These are phyloP conservation scores for Tigriopus japonicus DNA, from an alignment of 1,140 invertebrate species.

Conservation along the genomic window DNA sequence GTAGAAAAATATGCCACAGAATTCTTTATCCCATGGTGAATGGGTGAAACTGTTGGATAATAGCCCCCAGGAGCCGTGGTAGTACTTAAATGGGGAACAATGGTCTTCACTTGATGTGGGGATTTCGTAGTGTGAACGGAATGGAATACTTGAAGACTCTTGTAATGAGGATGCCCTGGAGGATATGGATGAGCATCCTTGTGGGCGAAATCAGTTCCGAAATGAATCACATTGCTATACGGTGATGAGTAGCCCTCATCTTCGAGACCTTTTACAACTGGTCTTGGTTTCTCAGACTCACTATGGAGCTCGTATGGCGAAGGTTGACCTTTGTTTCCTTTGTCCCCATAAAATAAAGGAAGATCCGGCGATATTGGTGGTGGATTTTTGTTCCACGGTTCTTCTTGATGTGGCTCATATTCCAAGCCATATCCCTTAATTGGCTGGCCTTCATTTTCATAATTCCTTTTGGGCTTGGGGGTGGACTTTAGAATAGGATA, in stretches of 20 bases:
- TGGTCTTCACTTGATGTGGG: too few species aligned
- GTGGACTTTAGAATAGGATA: not conserved
- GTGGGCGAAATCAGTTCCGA: not conserved
- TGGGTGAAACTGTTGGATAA: too few species aligned
- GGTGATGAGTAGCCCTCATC: not conserved
- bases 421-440: not conserved
- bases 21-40: too few species aligned
- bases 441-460: not conserved
- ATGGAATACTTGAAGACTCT: too few species aligned
- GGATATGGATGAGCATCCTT: too few species aligned
- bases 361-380: not conserved
- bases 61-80: too few species aligned
- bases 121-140: too few species aligned
- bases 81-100: too few species aligned
- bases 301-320: not conserved
- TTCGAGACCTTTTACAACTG: not conserved
- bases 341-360: not conserved
- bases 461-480: not conserved
- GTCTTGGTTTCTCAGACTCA: not conserved
- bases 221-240: not conserved
- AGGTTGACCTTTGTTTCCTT: not conserved
- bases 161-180: too few species aligned
- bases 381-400: not conserved
- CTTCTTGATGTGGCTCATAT: not conserved
- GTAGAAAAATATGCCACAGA: too few species aligned